These are phyloP conservation scores for Galaxias olidus DNA, from an alignment of 2,797 vertebrate species.

Conservation along the genomic window DNA sequence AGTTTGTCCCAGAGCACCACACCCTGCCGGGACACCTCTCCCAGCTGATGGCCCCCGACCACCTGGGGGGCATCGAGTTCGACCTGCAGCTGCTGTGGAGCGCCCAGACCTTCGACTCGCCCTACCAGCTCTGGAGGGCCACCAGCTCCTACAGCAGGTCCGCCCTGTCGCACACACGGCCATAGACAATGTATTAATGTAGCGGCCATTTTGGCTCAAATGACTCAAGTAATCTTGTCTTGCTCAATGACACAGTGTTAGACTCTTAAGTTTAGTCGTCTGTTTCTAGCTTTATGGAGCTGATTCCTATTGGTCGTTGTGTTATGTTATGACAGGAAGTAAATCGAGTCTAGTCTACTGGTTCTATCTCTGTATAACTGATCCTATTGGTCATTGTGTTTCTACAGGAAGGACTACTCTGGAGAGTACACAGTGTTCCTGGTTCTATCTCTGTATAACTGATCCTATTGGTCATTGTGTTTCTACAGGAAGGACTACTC, in stretches of 20 bases:
- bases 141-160: constrained; percentile 97
- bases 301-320: not conserved
- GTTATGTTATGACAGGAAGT: constrained; percentile 86
- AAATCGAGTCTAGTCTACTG: constrained; percentile 84
- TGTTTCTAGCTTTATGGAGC: too few species aligned
- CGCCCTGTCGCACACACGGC: not conserved
- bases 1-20: constrained; percentile 94
- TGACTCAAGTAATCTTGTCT: too few species aligned
- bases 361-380: constrained; percentile 3
- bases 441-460: not conserved
- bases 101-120: constrained; percentile 94
- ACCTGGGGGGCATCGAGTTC: constrained; percentile 93
- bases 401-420: constrained; percentile 98
- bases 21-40: constrained; percentile 92
- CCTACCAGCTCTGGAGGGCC: constrained; percentile 96
- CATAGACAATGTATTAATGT: not conserved
- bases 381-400: not conserved
- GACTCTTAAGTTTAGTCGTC: too few species aligned
- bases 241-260: too few species aligned
- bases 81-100: constrained; percentile 96
- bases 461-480: constrained; percentile 2
- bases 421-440: constrained; percentile 92
- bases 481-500: constrained; percentile 94
- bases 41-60: constrained; percentile 88
- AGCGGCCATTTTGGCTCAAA: not conserved